These are phyloP conservation scores for Halichoerus grypus DNA, from an alignment of 2,113 vertebrate species.

Conservation along the genomic window DNA sequence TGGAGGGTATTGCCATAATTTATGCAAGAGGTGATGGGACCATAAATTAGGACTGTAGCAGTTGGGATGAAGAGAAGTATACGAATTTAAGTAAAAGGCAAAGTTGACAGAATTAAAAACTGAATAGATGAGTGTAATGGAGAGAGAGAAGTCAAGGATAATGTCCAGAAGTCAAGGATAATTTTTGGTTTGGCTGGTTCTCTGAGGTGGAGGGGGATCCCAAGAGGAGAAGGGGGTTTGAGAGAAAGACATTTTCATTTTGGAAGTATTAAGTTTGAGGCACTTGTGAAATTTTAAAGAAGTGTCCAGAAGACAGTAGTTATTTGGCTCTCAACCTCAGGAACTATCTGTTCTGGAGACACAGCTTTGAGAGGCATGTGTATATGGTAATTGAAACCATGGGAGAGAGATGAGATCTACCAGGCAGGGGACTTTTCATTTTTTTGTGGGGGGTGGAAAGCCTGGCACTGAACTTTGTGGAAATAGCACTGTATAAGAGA, in stretches of 20 bases:
- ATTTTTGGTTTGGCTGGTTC: neutral
- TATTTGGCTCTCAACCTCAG: slow-evolving; percentile 5
- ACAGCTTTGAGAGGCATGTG: neutral
- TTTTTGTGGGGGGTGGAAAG: neutral
- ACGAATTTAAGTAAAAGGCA: neutral
- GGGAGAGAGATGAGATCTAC: neutral
- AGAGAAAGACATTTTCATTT: slow-evolving; percentile 32
- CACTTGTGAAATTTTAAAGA: slow-evolving; percentile 1
- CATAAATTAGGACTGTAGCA: neutral
- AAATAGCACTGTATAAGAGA: neutral
- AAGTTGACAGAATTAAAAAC: neutral
- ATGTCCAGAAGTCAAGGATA: no score
- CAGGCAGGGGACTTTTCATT: neutral
- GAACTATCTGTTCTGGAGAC: neutral
- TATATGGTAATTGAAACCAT: neutral
- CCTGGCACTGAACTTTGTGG: neutral
- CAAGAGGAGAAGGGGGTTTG: neutral
- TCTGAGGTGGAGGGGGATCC: neutral
- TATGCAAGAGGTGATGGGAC: neutral
- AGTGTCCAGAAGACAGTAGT: neutral
- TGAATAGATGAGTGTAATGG: neutral
- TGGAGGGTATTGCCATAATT: neutral
- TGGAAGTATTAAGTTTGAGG: neutral
- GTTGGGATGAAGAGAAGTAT: neutral
- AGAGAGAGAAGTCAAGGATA: neutral